These are phyloP conservation scores for Tuberolachnus salignus DNA, from an alignment of 2,888 invertebrate species.

Conservation along the genomic window DNA sequence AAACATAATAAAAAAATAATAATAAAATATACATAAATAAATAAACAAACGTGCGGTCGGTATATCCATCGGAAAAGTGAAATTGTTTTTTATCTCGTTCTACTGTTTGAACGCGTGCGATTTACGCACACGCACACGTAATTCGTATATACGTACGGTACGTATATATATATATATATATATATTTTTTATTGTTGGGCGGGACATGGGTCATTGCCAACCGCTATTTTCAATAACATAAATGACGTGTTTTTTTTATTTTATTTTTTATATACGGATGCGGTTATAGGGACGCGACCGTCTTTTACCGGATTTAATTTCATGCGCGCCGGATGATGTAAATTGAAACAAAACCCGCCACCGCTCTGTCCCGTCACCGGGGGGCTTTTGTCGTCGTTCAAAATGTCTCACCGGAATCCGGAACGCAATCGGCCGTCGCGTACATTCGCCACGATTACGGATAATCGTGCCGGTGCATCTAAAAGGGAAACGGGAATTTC, in stretches of 20 bases:
- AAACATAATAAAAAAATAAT: slow-evolving; percentile 44
- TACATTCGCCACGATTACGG: not conserved
- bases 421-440: slow-evolving; percentile 28
- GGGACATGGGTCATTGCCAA: slow-evolving; percentile 54
- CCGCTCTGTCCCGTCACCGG: not conserved
- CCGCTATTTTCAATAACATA: slow-evolving; percentile 50
- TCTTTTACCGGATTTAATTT: slow-evolving; percentile 52
- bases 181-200: slow-evolving; percentile 23
- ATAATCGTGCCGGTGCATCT: slow-evolving; percentile 17
- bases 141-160: too few relatives aligned
- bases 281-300: slow-evolving; percentile 7
- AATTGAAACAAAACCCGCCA: slow-evolving; percentile 41
- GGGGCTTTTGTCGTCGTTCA: slow-evolving; percentile 25
- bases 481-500: not conserved
- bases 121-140: too few relatives aligned
- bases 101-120: not conserved
- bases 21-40: too few relatives aligned
- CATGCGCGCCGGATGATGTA: slow-evolving; percentile 35
- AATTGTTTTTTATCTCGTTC: slow-evolving; percentile 23
- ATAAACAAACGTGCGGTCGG: too few relatives aligned
- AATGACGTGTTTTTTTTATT: slow-evolving; percentile 30
- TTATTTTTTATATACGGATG: too few relatives aligned
- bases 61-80: slow-evolving; percentile 51
- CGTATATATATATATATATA: too few relatives aligned
- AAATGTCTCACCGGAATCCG: slow-evolving; percentile 15